Conservation (phyloP, 2,888 invertebrate genomes). For the Drosophila paramelanica region DNA sequence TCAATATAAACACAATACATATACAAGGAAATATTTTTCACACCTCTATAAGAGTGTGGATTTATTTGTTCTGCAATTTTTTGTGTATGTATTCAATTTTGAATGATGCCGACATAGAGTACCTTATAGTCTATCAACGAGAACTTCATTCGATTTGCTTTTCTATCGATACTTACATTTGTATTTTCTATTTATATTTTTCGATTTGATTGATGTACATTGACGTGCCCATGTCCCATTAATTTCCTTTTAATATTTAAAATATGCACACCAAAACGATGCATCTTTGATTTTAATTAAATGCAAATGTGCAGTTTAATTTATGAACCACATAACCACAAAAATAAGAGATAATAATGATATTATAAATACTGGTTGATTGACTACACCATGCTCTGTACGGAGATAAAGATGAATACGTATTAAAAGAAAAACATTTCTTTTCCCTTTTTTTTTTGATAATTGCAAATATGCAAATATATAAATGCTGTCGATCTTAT, state of each 20-base stretch:
- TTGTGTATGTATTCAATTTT: neutral
- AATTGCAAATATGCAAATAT: too few species aligned
- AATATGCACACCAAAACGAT: constrained; percentile 37
- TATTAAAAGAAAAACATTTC: neutral
- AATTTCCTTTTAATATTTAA: constrained; percentile 53
- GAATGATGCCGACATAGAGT: neutral
- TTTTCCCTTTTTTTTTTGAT: neutral
- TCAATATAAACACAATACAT: too few species aligned
- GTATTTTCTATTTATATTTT: constrained; percentile 40
- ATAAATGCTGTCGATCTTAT: too few species aligned
- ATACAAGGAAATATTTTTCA: too few species aligned
- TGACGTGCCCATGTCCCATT: constrained; percentile 67
- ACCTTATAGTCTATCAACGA: neutral
- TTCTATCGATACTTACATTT: constrained; percentile 13
- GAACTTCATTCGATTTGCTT: neutral
- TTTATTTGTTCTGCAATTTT: neutral
- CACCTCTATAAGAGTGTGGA: too few species aligned
- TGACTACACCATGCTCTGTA: constrained; percentile 4
- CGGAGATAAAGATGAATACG: neutral
- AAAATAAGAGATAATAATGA: constrained; percentile 7
- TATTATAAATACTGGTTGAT: neutral
- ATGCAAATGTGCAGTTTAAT: constrained; percentile 65
- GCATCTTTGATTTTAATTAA: constrained; percentile 60
- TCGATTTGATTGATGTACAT: constrained; percentile 70
- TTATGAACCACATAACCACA: constrained; percentile 22